phyloP scores from a whole-genome alignment of 2,888 invertebrate genomes.

The Drosophila cyrtoloma region DNA sequence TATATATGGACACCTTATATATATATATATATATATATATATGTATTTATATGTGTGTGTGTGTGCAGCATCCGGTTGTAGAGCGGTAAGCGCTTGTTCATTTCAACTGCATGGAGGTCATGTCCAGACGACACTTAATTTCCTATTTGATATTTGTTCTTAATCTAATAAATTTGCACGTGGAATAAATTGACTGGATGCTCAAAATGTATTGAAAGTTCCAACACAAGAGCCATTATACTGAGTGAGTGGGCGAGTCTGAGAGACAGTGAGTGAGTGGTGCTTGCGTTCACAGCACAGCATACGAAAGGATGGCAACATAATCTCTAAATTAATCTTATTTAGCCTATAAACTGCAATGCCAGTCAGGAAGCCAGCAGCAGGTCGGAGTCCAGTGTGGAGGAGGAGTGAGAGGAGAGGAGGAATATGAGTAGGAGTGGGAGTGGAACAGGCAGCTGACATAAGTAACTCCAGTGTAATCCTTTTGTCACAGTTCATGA shows the following conservation, averaged over 20 bases:
- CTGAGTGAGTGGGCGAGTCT: not conserved
- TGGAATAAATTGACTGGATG: conserved; percentile 46
- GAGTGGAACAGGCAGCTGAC: conserved; percentile 28
- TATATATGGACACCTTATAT: not conserved
- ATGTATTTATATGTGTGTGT: not conserved
- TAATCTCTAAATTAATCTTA: conserved; percentile 77
- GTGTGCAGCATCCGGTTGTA: conserved; percentile 45
- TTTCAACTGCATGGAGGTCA: conserved; percentile 15
- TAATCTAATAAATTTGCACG: conserved; percentile 78
- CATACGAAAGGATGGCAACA: conserved; percentile 36
- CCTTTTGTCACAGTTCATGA: conserved; percentile 79
- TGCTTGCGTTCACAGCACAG: conserved; percentile 12
- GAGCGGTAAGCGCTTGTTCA: conserved; percentile 11
- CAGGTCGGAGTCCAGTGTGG: not conserved
- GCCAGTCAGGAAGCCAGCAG: conserved; percentile 6
- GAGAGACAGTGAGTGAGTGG: conserved; percentile 1
- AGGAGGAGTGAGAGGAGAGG: not conserved
- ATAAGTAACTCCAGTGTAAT: conserved; percentile 72
- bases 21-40: not conserved
- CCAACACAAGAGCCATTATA: not conserved
- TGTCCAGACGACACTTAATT: conserved; percentile 79
- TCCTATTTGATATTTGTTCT: conserved; percentile 81
- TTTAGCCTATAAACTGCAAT: conserved; percentile 70
- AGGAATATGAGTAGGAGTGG: not conserved
- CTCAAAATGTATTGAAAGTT: not conserved